phyloP scores from a whole-genome alignment of 2,888 invertebrate genomes.

The Ichneumoninae sp. region DNA sequence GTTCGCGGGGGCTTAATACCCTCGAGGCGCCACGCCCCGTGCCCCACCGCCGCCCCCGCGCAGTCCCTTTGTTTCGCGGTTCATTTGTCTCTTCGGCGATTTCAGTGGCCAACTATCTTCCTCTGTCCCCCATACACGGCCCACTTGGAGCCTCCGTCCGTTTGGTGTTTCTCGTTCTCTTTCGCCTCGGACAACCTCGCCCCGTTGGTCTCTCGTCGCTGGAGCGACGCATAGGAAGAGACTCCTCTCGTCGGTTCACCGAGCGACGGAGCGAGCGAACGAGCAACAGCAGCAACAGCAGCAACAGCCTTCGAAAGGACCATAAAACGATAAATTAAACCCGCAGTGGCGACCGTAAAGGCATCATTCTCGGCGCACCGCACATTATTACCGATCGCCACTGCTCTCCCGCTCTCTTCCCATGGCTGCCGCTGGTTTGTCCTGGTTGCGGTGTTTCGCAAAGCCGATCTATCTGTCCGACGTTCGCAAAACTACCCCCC shows the following conservation, averaged over 20 bases:
- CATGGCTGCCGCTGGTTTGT: slow-evolving; percentile 46
- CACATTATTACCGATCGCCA: slow-evolving; percentile 79
- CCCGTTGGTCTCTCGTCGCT: slow-evolving; percentile 11
- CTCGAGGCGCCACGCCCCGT: slow-evolving; percentile 79
- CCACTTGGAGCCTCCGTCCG: slow-evolving; percentile 19
- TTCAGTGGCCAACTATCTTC: slow-evolving; percentile 50
- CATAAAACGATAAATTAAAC: slow-evolving; percentile 82
- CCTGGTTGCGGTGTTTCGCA: slow-evolving; percentile 41
- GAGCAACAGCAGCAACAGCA: slow-evolving; percentile 63
- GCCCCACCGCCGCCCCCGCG: slow-evolving; percentile 67
- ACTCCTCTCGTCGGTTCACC: slow-evolving; percentile 1
- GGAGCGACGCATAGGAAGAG: slow-evolving; percentile 17
- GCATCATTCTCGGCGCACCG: slow-evolving; percentile 80
- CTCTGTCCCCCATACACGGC: slow-evolving; percentile 20
- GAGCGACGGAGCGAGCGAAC: slow-evolving; percentile 38
- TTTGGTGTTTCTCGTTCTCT: slow-evolving; percentile 14
- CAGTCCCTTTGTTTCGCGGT: slow-evolving; percentile 82
- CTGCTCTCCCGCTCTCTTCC: slow-evolving; percentile 49
- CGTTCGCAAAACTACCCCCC: slow-evolving; percentile 42
- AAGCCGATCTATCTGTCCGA: slow-evolving; percentile 45
- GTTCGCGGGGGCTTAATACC: slow-evolving; percentile 77
- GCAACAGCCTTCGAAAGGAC: slow-evolving; percentile 72
- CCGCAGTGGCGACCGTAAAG: slow-evolving; percentile 77
- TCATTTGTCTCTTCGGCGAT: slow-evolving; percentile 81
- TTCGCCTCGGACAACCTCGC: slow-evolving; percentile 41